Evolutionary conservation across 1,140 invertebrate genomes (phyloP).

Genomic region (Cotesia glomerata): DNA sequence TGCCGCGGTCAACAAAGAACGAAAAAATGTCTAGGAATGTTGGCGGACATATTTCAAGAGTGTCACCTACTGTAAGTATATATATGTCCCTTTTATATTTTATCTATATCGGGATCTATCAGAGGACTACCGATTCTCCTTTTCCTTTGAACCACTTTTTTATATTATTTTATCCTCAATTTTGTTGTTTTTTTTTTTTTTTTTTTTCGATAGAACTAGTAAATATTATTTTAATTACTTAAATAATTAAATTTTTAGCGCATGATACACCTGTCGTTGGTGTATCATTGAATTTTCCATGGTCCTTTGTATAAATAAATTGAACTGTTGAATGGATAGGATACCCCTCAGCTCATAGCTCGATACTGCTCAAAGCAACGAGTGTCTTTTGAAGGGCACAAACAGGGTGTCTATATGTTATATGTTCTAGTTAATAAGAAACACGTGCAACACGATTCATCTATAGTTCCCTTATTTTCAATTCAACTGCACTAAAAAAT

Average conservation of each 20-base stretch:
- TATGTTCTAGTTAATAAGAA: neutral
- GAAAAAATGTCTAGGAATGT: constrained; percentile 59
- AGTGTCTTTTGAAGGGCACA: too few relatives aligned
- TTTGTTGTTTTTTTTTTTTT: neutral
- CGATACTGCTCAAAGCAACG: too few relatives aligned
- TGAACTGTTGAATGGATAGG: too few relatives aligned
- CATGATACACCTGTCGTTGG: too few relatives aligned
- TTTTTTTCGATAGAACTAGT: neutral
- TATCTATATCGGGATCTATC: constrained; percentile 10
- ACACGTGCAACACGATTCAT: neutral
- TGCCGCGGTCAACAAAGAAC: constrained; percentile 46
- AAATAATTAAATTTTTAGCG: neutral
- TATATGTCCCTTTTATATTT: constrained; percentile 25
- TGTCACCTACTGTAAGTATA: constrained; percentile 49
- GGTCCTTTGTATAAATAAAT: too few relatives aligned
- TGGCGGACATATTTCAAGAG: constrained; percentile 54
- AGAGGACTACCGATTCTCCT: neutral
- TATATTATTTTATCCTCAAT: neutral
- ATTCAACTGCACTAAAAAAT: too few relatives aligned
- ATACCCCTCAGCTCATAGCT: too few relatives aligned
- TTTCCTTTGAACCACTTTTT: constrained; percentile 4
- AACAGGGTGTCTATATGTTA: too few relatives aligned
- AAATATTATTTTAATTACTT: neutral
- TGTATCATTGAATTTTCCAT: too few relatives aligned
- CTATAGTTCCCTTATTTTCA: neutral